phyloP scores from a whole-genome alignment of 2,888 invertebrate genomes.

The Spicauda simplicius region DNA sequence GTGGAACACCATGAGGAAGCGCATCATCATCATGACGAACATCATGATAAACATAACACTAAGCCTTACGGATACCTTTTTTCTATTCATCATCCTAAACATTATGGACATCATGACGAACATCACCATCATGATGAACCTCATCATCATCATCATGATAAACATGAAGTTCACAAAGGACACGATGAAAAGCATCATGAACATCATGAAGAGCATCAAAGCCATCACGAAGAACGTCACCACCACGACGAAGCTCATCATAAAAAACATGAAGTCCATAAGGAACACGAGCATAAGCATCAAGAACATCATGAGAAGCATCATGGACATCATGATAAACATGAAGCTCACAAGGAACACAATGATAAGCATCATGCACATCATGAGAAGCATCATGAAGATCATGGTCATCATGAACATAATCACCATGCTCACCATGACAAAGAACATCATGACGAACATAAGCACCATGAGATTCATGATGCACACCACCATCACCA shows the following conservation, averaged over 20 bases:
- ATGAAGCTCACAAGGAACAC: not conserved
- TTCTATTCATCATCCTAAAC: conserved; percentile 16
- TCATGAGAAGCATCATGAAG: conserved; percentile 2
- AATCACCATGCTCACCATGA: not conserved
- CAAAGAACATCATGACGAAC: not conserved
- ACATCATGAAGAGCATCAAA: not conserved
- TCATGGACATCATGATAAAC: conserved; percentile 5
- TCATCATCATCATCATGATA: not conserved
- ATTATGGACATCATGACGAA: conserved; percentile 14
- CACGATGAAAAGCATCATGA: conserved; percentile 4
- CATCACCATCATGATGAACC: not conserved
- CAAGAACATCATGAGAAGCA: not conserved
- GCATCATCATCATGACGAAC: conserved; percentile 19
- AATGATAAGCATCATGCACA: not conserved
- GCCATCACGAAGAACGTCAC: no score
- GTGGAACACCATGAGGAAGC: conserved; percentile 10
- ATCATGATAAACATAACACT: not conserved
- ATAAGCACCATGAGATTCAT: not conserved
- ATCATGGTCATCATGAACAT: not conserved
- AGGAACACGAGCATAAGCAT: not conserved
- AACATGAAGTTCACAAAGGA: not conserved
- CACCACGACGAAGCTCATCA: not conserved
- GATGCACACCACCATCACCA: not conserved
- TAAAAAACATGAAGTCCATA: not conserved
- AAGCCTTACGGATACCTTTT: not conserved